Conservation (phyloP, 2,888 invertebrate species). For the Taenaris catops region DNA sequence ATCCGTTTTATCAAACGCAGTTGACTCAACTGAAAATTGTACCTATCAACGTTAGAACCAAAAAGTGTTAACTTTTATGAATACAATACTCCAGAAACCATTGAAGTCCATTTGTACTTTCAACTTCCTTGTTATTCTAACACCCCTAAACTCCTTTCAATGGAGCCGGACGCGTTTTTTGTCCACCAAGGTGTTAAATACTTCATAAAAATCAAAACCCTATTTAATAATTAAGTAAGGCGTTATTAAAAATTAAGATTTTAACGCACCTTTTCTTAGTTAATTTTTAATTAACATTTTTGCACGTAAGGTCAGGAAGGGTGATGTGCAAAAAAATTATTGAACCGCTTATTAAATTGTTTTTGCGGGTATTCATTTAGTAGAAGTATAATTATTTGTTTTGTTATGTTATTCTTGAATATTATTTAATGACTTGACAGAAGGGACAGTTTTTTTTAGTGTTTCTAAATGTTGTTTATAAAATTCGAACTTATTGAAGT, state of each 20-base stretch:
- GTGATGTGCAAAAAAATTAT: constrained; percentile 32
- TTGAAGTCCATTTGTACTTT: constrained; percentile 13
- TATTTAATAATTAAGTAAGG: constrained; percentile 44
- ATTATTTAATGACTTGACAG: too few relatives aligned
- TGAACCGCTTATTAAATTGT: constrained; percentile 52
- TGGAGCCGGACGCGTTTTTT: constrained; percentile 41
- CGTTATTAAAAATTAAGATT: constrained; percentile 67
- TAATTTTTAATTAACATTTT: constrained; percentile 40
- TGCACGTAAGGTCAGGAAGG: constrained; percentile 29
- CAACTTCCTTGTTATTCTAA: constrained; percentile 18
- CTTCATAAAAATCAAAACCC: constrained; percentile 47
- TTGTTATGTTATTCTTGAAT: too few relatives aligned
- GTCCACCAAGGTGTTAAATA: constrained; percentile 53
- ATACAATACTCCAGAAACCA: too few relatives aligned
- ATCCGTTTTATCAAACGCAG: too few relatives aligned
- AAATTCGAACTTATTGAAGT: too few relatives aligned
- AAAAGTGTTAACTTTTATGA: too few relatives aligned
- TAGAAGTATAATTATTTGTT: too few relatives aligned
- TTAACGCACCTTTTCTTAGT: constrained; percentile 37
- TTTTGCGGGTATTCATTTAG: constrained; percentile 8
- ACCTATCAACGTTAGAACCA: too few relatives aligned
- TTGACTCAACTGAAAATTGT: too few relatives aligned
- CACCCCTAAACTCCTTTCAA: constrained; percentile 18
- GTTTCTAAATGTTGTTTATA: too few relatives aligned
- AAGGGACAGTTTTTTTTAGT: too few relatives aligned